These are phyloP conservation scores for Brachionus calyciflorus DNA, from an alignment of 1,140 invertebrate species.

Conservation along the genomic window DNA sequence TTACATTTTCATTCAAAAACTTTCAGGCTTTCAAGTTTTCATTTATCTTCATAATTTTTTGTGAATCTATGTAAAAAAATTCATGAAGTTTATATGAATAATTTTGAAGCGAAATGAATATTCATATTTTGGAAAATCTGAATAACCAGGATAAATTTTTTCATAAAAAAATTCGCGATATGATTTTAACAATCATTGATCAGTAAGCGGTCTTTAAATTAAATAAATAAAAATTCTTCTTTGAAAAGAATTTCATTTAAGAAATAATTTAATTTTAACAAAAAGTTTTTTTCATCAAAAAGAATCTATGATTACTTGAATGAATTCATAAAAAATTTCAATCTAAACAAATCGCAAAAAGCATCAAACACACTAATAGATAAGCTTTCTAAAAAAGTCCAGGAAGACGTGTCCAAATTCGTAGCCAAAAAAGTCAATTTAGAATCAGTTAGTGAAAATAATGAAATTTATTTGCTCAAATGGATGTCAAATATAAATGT, in stretches of 20 bases:
- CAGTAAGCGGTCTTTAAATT: not conserved
- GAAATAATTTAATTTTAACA: not conserved
- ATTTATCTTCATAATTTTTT: no score
- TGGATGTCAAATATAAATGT: conserved; percentile 28
- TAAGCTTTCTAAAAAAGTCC: not conserved
- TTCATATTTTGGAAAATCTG: no score
- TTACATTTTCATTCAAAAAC: no score
- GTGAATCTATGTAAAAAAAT: no score
- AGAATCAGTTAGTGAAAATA: conserved; percentile 10
- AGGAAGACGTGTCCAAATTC: conserved; percentile 2
- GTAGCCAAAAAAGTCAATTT: conserved; percentile 1
- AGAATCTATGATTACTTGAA: not conserved
- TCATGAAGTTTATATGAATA: no score
- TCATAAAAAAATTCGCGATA: not conserved
- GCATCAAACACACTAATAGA: no score
- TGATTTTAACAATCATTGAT: not conserved
- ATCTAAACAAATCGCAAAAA: not conserved
- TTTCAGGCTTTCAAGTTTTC: no score
- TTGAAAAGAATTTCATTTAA: not conserved
- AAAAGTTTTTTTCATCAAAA: not conserved
- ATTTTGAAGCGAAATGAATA: no score
- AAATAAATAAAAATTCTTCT: not conserved
- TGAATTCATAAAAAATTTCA: not conserved
- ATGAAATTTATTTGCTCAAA: conserved; percentile 19
- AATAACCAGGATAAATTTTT: no score